A percentile compares a stretch with the other conserved stretches of the same genome.
phyloP scores from a whole-genome alignment of 2,113 vertebrate species.

The Silurus meridionalis region DNA sequence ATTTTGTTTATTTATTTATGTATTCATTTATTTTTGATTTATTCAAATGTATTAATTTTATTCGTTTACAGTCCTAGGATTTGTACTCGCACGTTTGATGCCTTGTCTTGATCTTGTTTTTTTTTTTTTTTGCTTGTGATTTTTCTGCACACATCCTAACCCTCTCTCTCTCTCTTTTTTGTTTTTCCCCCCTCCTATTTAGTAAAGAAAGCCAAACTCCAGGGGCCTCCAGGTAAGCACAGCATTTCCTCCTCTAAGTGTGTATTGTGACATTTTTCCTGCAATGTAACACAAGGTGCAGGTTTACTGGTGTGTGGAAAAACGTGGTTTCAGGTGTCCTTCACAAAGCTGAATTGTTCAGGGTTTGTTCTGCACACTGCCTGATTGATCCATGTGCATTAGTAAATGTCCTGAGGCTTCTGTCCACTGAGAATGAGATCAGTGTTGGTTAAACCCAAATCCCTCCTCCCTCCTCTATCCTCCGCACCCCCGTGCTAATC shows the following conservation, averaged over 20 bases:
- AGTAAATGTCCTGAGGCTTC: slow-evolving; percentile 38
- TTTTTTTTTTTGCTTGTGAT: neutral
- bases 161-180: slow-evolving; percentile 30
- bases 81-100: neutral
- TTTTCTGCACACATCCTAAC: neutral
- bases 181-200: slow-evolving; percentile 2
- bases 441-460: slow-evolving; percentile 62
- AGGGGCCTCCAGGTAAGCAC: slow-evolving; percentile 67
- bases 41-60: neutral
- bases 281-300: neutral
- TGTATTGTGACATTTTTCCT: neutral
- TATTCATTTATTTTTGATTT: neutral
- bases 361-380: neutral
- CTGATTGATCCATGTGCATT: slow-evolving; percentile 40
- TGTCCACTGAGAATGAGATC: slow-evolving; percentile 61
- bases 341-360: neutral
- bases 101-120: neutral
- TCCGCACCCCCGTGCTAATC: slow-evolving; percentile 62
- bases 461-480: slow-evolving; percentile 47
- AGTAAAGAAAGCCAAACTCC: slow-evolving; percentile 79
- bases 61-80: neutral
- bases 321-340: neutral
- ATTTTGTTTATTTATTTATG: too few species aligned
- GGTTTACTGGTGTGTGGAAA: neutral
- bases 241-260: neutral